phyloP scores from a whole-genome alignment of 1,140 invertebrate genomes.

The Ips typographus region DNA sequence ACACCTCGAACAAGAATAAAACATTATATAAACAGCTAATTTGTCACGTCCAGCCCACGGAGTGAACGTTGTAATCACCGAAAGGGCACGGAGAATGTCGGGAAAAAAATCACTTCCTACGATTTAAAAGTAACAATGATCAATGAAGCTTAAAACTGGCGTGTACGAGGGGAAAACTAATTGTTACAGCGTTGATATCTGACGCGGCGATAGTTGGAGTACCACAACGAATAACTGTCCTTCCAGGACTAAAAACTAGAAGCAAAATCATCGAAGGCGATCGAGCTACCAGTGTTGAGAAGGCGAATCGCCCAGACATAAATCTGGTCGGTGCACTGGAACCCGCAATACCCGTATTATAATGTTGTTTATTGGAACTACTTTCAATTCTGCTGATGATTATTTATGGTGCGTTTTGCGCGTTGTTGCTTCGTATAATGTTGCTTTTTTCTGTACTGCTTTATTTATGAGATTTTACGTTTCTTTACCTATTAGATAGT shows the following conservation, averaged over 20 bases:
- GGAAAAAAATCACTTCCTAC: constrained; percentile 24
- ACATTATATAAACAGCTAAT: constrained; percentile 34
- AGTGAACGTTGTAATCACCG: constrained; percentile 27
- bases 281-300: constrained; percentile 36
- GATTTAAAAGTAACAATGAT: constrained; percentile 27
- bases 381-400: constrained; percentile 37
- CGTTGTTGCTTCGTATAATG: constrained; percentile 27
- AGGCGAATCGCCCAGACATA: constrained; percentile 23
- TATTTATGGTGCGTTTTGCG: constrained; percentile 36
- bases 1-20: constrained; percentile 31
- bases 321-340: constrained; percentile 29
- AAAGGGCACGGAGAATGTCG: constrained; percentile 28
- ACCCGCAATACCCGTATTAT: constrained; percentile 31
- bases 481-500: no score
- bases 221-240: not conserved
- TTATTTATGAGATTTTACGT: constrained; percentile 16
- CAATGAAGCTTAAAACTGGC: constrained; percentile 17
- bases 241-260: not conserved
- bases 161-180: constrained; percentile 10
- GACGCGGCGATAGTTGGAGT: not conserved
- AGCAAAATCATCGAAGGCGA: constrained; percentile 22
- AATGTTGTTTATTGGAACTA: constrained; percentile 36
- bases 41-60: constrained; percentile 30
- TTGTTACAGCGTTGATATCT: not conserved
- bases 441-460: constrained; percentile 16